Evolutionary conservation across 2,888 invertebrate genomes (phyloP), one percentile per base, ranked within the genome.

Genomic region (Gastracanthus pulcherrimus): DNA sequence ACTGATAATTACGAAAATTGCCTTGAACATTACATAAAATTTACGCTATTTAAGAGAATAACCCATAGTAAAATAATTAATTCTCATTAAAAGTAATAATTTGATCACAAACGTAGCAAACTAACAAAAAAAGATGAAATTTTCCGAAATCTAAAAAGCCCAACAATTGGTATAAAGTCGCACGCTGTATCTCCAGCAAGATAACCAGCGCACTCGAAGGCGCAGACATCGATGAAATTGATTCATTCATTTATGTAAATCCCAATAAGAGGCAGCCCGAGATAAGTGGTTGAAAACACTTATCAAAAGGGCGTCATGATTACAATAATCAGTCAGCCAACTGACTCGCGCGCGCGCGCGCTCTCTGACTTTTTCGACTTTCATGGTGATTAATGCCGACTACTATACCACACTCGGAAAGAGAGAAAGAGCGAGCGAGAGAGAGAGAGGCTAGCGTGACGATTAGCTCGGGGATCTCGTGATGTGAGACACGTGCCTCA

Each of bases 401-500:
- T n/a, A n/a, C n/a, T n/a, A n/a, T n/a, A n/a, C n/a, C 71, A 3
- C 36, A 71, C 38, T 16, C 19, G 62, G 26, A 48, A 13, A 60
- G 34, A 34, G 19, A 31, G 29, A 58, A 41, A 72, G 9, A 64
- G 55, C n/a, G 1, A 29, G 41, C n/a, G n/a, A n/a, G n/a, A n/a
- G n/a, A n/a, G n/a, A 16, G 23, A 62, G 34, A 62, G 64, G 60
- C 19, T 67, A 76, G 64, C 64, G 80, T 75, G 80, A 76, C 70
- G 78, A 78, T 80, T 80, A 51, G 75, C 70, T 55, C 58, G n/a
- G 51, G 55, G 60, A 76, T 70, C 80, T 70, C 70, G 76, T 81
- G 78, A 83, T 85, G 83, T 83, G 83, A 84, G 84, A 83, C 86
- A 84, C 85, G 86, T 83, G 85, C 82, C 80, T 79, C 76, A 58